Evolutionary conservation across 2,888 invertebrate genomes (phyloP).

Genomic region (Ametastegia equiseti): DNA sequence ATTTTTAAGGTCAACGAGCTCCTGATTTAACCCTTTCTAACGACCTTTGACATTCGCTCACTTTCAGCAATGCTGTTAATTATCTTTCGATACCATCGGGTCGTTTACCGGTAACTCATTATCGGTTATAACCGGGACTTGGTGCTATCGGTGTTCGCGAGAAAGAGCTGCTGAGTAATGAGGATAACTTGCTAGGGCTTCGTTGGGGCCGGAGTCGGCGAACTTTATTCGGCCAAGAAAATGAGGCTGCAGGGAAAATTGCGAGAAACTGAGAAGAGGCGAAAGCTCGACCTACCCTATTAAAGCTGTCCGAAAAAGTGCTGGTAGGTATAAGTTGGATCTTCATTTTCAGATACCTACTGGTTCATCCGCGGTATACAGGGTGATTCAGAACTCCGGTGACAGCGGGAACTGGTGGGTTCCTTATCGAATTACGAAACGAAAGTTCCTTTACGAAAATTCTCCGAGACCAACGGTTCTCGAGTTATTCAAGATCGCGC

Average conservation of each 20-base stretch:
- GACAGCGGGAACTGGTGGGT: too few relatives aligned
- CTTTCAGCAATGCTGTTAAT: conserved; percentile 18
- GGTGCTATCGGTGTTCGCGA: conserved; percentile 16
- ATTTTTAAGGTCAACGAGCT: background rate
- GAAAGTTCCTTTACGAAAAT: too few relatives aligned
- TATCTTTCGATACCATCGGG: conserved; percentile 23
- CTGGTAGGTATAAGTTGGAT: background rate
- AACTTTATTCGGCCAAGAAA: conserved; percentile 34
- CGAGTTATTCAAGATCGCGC: too few relatives aligned
- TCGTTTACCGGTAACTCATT: conserved; percentile 37
- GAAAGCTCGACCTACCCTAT: conserved; percentile 24
- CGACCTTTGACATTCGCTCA: conserved; percentile 5
- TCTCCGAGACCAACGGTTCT: too few relatives aligned
- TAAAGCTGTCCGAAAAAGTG: background rate
- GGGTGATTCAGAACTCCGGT: too few relatives aligned
- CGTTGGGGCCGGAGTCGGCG: background rate
- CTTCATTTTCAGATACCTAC: too few relatives aligned
- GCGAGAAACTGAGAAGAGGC: background rate
- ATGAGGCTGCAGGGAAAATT: background rate
- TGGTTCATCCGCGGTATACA: background rate
- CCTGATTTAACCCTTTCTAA: background rate
- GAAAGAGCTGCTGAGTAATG: conserved; percentile 42
- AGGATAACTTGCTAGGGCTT: conserved; percentile 42
- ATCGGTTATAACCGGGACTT: conserved; percentile 21
- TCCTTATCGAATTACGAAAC: too few relatives aligned